These are phyloP conservation scores for Drosophila putrida DNA, from an alignment of 2,888 invertebrate species.

Conservation along the genomic window DNA sequence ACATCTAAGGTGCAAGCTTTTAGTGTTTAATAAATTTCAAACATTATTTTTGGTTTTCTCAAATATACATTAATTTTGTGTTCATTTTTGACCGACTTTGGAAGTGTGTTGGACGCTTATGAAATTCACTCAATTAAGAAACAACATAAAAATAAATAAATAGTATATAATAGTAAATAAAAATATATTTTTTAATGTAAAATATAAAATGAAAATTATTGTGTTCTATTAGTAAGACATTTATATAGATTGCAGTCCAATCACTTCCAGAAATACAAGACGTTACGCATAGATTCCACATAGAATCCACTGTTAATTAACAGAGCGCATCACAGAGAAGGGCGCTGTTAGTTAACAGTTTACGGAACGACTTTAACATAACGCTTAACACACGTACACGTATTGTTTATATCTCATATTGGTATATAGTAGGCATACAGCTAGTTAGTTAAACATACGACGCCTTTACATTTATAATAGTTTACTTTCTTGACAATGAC, in stretches of 20 bases:
- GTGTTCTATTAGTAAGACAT: slow-evolving; percentile 1
- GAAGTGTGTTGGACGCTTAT: slow-evolving; percentile 46
- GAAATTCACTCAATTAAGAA: not conserved
- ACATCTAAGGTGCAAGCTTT: slow-evolving; percentile 51
- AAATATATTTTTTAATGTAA: not conserved
- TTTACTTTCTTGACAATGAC: slow-evolving; percentile 60
- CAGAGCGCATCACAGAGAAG: slow-evolving; percentile 11
- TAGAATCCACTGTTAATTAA: slow-evolving; percentile 23
- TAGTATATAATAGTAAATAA: slow-evolving; percentile 27
- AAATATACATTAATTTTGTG: slow-evolving; percentile 40
- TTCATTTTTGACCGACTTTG: slow-evolving; percentile 39
- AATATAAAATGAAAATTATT: slow-evolving; percentile 7
- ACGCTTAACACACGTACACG: slow-evolving; percentile 44
- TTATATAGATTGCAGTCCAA: slow-evolving; percentile 22
- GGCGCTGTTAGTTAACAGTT: slow-evolving; percentile 29
- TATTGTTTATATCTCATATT: slow-evolving; percentile 35
- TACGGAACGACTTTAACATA: slow-evolving; percentile 22
- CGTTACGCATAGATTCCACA: slow-evolving; percentile 3
- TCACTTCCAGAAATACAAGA: slow-evolving; percentile 33
- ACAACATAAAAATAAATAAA: slow-evolving; percentile 24
- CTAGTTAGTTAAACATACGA: slow-evolving; percentile 55
- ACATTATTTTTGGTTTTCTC: slow-evolving; percentile 45
- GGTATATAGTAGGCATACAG: slow-evolving; percentile 48
- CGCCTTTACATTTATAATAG: slow-evolving; percentile 48
- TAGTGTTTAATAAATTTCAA: slow-evolving; percentile 28